These are phyloP conservation scores for Bucorvus abyssinicus DNA, from an alignment of 2,797 vertebrate genomes.

Conservation along the genomic window DNA sequence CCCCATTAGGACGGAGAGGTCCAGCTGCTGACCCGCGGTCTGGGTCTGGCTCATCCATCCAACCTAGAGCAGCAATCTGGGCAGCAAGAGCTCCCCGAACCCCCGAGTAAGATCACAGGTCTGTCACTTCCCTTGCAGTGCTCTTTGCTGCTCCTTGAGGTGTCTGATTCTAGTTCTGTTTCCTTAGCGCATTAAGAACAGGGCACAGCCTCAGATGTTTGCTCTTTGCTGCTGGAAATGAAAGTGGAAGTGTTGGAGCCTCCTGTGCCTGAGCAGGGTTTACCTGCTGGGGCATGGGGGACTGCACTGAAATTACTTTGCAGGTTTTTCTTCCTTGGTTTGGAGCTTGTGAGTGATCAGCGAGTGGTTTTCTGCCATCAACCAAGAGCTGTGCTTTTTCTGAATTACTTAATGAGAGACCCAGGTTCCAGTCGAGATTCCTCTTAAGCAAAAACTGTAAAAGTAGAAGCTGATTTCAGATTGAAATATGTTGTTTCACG, in stretches of 20 bases:
- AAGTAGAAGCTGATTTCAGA: background rate
- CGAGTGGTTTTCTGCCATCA: background rate
- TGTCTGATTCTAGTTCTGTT: conserved; percentile 7
- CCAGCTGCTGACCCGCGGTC: background rate
- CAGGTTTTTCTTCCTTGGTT: background rate
- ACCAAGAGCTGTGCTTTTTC: background rate
- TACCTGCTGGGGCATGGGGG: background rate
- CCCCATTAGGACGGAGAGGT: background rate
- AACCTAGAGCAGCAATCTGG: background rate
- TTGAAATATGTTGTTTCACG: background rate
- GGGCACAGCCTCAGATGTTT: background rate
- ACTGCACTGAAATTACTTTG: conserved; percentile 1
- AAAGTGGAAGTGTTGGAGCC: background rate
- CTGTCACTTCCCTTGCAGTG: background rate
- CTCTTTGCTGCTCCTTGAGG: background rate
- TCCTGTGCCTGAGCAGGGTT: background rate
- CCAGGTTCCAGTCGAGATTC: background rate
- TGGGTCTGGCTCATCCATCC: background rate
- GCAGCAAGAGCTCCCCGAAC: background rate
- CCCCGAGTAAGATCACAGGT: background rate
- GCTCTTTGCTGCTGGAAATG: conserved; percentile 27
- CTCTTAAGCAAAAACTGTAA: background rate
- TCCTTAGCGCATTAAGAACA: conserved; percentile 34
- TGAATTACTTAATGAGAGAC: background rate
- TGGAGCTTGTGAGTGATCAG: conserved; percentile 14